Evolutionary conservation across 2,888 invertebrate species (phyloP).

Genomic region (Plebejus anna): DNA sequence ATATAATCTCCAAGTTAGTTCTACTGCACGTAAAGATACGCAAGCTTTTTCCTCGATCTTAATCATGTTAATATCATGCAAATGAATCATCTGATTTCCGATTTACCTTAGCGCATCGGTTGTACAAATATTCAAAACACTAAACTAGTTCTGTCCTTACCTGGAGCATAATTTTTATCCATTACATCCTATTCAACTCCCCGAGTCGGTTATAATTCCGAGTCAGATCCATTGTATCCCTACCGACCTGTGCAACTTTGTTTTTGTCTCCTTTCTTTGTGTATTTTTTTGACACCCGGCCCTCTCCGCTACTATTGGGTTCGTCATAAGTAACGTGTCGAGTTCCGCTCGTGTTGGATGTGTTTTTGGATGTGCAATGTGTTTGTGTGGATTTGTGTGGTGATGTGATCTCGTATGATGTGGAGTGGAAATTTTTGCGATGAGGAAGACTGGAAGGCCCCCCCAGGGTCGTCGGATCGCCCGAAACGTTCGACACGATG

Average conservation of each 20-base stretch:
- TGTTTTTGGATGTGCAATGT: constrained; percentile 4
- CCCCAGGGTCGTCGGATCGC: constrained; percentile 6
- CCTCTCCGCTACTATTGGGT: constrained; percentile 8
- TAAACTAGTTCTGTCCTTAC: constrained; percentile 9
- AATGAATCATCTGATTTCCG: constrained; percentile 26
- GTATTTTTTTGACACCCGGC: constrained; percentile 26
- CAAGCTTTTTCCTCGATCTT: constrained; percentile 21
- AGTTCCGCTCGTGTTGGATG: constrained; percentile 12
- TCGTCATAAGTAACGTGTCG: constrained; percentile 25
- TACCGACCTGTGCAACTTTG: constrained; percentile 25
- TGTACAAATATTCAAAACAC: constrained; percentile 11
- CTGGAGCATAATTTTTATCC: constrained; percentile 25
- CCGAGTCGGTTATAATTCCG: constrained; percentile 19
- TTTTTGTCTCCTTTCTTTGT: constrained; percentile 27
- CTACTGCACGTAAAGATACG: neutral
- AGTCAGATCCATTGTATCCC: constrained; percentile 22
- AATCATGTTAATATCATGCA: constrained; percentile 23
- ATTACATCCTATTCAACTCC: constrained; percentile 23
- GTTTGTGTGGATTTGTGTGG: neutral
- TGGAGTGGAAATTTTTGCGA: constrained; percentile 14
- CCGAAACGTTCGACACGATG: constrained; percentile 7
- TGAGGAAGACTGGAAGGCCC: constrained; percentile 20
- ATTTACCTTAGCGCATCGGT: neutral
- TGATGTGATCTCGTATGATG: constrained; percentile 11
- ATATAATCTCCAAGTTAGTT: neutral